phyloP scores from a whole-genome alignment of 2,797 vertebrate genomes.

The Tolypeutes matacus region DNA sequence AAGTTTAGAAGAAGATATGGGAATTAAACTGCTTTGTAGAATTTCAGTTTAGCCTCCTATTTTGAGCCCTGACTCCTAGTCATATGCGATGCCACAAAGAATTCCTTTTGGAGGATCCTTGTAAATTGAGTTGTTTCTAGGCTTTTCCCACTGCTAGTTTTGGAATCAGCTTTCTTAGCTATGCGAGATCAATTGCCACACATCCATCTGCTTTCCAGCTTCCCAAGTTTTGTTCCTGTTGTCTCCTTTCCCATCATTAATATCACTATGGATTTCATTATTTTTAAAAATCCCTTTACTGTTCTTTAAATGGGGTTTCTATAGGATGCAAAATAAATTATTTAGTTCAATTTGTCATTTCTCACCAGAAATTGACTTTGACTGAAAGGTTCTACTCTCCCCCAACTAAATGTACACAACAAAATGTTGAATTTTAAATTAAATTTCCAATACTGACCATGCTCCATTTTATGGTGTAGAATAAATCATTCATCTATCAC shows the following conservation, averaged over 20 bases:
- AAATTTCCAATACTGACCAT: neutral
- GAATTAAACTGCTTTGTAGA: slow-evolving; percentile 15
- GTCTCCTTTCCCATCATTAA: neutral
- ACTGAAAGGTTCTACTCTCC: neutral
- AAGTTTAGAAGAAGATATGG: neutral
- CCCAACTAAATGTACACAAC: neutral
- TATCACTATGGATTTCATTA: neutral
- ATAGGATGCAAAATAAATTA: neutral
- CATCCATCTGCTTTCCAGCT: neutral
- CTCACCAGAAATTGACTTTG: neutral
- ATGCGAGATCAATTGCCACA: neutral
- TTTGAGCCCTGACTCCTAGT: neutral
- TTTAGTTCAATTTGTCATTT: slow-evolving; percentile 1
- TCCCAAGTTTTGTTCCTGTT: neutral
- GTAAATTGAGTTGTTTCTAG: neutral
- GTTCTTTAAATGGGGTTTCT: neutral
- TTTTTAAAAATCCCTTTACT: neutral
- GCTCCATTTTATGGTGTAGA: neutral
- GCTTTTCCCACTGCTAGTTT: neutral
- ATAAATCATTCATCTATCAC: neutral
- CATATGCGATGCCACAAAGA: neutral
- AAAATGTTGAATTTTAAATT: neutral
- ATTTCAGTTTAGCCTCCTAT: neutral
- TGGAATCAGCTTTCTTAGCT: neutral
- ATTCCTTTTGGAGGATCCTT: neutral